These are phyloP conservation scores for Illadopsis cleaveri DNA, from an alignment of 2,113 vertebrate genomes.

Conservation along the genomic window DNA sequence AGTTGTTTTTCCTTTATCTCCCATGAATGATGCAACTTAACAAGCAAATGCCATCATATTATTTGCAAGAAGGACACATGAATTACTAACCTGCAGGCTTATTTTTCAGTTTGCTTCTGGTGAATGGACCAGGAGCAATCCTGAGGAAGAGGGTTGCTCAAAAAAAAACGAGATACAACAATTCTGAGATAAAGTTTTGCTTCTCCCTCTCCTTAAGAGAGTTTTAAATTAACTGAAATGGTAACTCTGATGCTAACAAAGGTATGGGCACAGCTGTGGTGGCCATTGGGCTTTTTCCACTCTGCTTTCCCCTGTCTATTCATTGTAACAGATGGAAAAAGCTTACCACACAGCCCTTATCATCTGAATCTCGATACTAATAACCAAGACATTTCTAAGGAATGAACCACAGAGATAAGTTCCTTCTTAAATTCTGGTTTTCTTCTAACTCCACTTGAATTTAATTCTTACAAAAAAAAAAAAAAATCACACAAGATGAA, in stretches of 20 bases:
- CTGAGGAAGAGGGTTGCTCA: background rate
- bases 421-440: background rate
- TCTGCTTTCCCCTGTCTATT: background rate
- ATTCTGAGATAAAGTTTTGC: background rate
- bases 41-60: background rate
- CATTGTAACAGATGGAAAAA: background rate
- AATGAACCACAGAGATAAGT: background rate
- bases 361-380: background rate
- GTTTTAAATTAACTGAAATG: background rate
- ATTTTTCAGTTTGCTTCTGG: background rate
- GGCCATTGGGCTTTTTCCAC: background rate
- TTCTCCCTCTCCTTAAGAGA: background rate
- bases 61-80: background rate
- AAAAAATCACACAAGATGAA: background rate
- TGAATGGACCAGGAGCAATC: background rate
- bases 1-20: background rate
- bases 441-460: background rate
- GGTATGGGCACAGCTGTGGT: background rate
- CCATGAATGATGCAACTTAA: background rate
- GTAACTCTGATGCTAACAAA: background rate
- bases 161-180: rapidly evolving
- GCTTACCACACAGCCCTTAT: background rate
- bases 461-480: background rate
- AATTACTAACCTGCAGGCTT: background rate
- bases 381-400: background rate